Conservation (phyloP, 2,888 invertebrate genomes). For the Patella caerulea region DNA sequence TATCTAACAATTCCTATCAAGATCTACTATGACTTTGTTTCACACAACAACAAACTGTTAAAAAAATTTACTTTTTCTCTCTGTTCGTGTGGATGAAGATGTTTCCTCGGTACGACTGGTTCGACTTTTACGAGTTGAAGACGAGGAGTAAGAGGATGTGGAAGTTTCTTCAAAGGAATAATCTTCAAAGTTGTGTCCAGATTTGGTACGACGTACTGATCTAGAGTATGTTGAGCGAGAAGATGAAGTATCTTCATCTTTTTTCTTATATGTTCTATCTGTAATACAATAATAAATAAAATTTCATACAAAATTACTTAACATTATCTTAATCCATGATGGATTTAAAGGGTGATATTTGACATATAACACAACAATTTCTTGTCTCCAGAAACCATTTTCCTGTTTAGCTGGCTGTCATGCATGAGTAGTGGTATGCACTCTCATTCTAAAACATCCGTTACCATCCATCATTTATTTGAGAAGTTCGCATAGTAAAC, state of each 20-base stretch:
- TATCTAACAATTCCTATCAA: too few species aligned
- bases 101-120: constrained; percentile 24
- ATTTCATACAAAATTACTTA: too few species aligned
- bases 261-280: constrained; percentile 48
- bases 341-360: too few species aligned
- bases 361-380: too few species aligned
- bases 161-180: constrained; percentile 35
- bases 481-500: background rate
- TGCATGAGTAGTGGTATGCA: too few species aligned
- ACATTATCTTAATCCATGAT: too few species aligned
- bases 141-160: constrained; percentile 18
- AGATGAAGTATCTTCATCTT: constrained; percentile 17
- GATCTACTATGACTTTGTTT: too few species aligned
- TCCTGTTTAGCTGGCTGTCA: too few species aligned
- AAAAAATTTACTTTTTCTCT: constrained; percentile 36
- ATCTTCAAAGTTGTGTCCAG: constrained; percentile 39
- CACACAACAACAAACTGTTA: background rate
- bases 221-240: constrained; percentile 37
- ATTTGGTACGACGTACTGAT: constrained; percentile 43
- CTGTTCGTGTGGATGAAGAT: constrained; percentile 27
- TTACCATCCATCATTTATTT: too few species aligned
- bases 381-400: too few species aligned
- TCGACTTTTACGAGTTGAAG: constrained; percentile 6
- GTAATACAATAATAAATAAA: constrained; percentile 22
- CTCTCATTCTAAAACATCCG: too few species aligned